Evolutionary conservation across 2,113 vertebrate species (phyloP), one percentile per base, ranked within the genome.

Genomic region (Mesitornis unicolor): DNA sequence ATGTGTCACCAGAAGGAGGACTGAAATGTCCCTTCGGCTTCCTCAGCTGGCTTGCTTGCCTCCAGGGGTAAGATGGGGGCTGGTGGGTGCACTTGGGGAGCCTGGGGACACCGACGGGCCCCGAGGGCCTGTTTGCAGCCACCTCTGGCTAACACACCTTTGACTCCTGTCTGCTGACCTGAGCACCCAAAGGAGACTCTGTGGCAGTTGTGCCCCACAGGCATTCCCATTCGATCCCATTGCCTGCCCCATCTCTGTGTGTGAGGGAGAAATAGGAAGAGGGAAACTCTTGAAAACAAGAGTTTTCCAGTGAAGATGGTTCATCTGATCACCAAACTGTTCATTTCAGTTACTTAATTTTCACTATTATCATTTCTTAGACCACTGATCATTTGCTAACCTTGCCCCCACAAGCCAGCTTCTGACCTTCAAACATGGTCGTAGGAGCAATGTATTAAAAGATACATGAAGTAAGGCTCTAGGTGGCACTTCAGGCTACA

Each of bases 401-500:
- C 51, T 84, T 94, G 70, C 28, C 69, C 36, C 53, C 14, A 7
- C 76, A 60, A 64, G 29, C 29, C 31, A 53, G 45, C 43, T 87
- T 57, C 56, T 95, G 89, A 95, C 89, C 93, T 91, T 91, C 93
- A 94, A 70, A 67, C 26, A 53, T 0, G 0, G 47, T 42, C 54
- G 67, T 77, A 60, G 70, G n/a, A 70, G 45, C 50, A 67, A 40
- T n/a, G 42, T 40, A 92, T 61, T 80, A 68, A 82, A 84, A 95
- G 77, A 92, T 81, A 77, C 0, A 57, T 70, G 79, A 91, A 97
- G 65, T n/a, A 87, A 93, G 92, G 90, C 96, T 97, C 94, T 93
- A 96, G 96, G 93, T 97, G 95, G 97, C 93, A 97, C 91, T 95
- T 97, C 93, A 95, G 87, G 90, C 89, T 96, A 69, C 68, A 11